Base-by-base conservation (phyloP, 2,797 vertebrate species). In the Clarias pachynema region DNA sequence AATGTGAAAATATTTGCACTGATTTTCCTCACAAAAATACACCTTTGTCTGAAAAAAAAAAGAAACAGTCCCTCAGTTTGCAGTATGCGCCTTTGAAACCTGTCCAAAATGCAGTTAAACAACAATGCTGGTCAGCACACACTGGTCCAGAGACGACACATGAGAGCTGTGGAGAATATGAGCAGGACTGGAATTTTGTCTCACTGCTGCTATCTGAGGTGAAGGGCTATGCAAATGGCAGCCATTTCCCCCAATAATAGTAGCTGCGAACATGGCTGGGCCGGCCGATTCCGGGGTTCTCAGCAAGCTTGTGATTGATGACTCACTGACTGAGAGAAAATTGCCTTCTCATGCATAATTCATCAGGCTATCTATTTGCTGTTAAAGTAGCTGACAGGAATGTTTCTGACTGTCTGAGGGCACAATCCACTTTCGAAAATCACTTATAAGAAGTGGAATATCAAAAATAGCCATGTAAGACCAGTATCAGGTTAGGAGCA, bases 251-350 rank as follows among this genome's bases (percentile, higher is more conserved):
- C 94, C 93, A 95, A 95, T 96, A 96, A 96, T 95, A 94, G 93
- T 95, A 94, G 94, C 95, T 96, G 94, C 92, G 95, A 96, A 96
- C 96, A 95, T 94, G 94, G 92, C 95, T 94, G 92, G 92, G 94
- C 95, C 94, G 95, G 95, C 95, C 95, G 95, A 96, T 96, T 96
- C 96, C 93, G 94, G 93, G 96, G 95, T 97, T 95, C 96, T 96
- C 96, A 96, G 96, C 95, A 95, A 96, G 83, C 95, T 95, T 95
- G 94, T 97, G 96, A 97, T 97, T 97, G 96, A 97, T 97, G 96
- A 97, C 95, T 97, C 96, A 96, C 96, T 96, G 96, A 96, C 96
- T 97, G 96, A 95, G 95, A 96, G 96, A 97, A 97, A 97, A 97
- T 97, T 97, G 96, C 95, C 94, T 96, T 92, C 94, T 84, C 93